Evolutionary conservation across 1,140 invertebrate genomes (phyloP), one percentile per base, ranked within the genome.

Genomic region (Drosophila kurseongensis): DNA sequence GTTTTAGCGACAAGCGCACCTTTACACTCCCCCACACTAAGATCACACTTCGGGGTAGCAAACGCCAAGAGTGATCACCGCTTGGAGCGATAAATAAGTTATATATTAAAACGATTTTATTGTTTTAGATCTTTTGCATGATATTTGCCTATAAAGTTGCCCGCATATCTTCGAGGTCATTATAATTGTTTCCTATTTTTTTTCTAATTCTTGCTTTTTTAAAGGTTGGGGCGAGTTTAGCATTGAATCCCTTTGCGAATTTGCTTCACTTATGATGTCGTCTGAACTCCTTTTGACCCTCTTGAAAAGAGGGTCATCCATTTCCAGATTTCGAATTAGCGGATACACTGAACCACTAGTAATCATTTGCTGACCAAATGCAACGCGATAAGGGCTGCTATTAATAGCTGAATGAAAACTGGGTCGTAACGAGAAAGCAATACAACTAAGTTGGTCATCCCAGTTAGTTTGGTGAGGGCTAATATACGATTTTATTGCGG

Each of bases 391-490:
- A 7, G 29, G 7, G 7, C 29, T 32, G 13, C 57, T 59, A 27
- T 60, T 50, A 38, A 50, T 50, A 10, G 57, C 57, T 10, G 18
- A 23, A 12, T 48, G 44, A 10, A 38, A 1, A 3, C 44, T 59
- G 7, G 32, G 48, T 6, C 32, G 44, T 3, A 59, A 16, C 0
- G 32, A 29, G 18, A 13, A 59, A 1, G 42, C 16, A 27, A 50
- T 50, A 23, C 1, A 18, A 8, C 56, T 58, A 5, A 60, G 18
- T 23, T 60, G 42, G 2, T 48, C 57, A 50, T 50, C 57, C 32
- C 42, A 59, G 47, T 59, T 59, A 23, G 16, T n/a, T 36, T 59
- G 18, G 13, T 59, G 32, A 9, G 6, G 42, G 12, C 41, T 58
- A n/a, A 47, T 45, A 12, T 58, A 58, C n/a, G 56, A 41, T 32